A percentile compares a stretch with the other conserved stretches of the same genome.
Evolutionary conservation across 2,888 invertebrate species (phyloP).

Genomic region (Diogma glabrata): DNA sequence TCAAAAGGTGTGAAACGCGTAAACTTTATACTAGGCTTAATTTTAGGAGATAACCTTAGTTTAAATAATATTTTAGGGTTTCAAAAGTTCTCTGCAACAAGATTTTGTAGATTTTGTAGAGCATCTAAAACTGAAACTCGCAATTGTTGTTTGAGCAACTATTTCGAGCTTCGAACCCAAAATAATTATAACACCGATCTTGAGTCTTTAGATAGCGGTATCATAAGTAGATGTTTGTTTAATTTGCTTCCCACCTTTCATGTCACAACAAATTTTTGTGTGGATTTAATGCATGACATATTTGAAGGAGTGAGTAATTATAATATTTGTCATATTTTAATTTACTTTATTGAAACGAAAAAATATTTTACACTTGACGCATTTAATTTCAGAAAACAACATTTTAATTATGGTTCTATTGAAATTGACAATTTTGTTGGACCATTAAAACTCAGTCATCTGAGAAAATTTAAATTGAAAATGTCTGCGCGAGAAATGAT

Average conservation of each 20-base stretch:
- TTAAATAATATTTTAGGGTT: neutral
- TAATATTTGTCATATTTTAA: neutral
- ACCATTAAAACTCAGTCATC: too few relatives aligned
- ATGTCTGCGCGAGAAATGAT: neutral
- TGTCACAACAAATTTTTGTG: neutral
- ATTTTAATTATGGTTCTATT: neutral
- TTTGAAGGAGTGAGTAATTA: neutral
- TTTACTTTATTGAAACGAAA: neutral
- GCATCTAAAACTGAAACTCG: too few relatives aligned
- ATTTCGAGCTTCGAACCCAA: too few relatives aligned
- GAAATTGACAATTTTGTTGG: neutral
- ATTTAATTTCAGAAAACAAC: neutral
- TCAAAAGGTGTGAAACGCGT: neutral
- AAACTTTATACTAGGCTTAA: too few relatives aligned
- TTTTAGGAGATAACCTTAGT: neutral
- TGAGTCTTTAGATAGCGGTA: too few relatives aligned
- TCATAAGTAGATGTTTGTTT: neutral
- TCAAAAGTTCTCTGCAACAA: too few relatives aligned
- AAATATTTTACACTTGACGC: neutral
- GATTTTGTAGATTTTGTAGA: too few relatives aligned
- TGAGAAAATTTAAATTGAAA: neutral
- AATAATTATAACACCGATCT: too few relatives aligned
- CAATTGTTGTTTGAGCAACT: too few relatives aligned
- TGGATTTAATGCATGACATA: slow-evolving; percentile 1
- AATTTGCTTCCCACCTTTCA: neutral